Percentiles rank a stretch among this genome's conserved stretches.
Evolutionary conservation across 2,113 vertebrate genomes (phyloP).

Genomic region (Hymenochirus boettgeri): DNA sequence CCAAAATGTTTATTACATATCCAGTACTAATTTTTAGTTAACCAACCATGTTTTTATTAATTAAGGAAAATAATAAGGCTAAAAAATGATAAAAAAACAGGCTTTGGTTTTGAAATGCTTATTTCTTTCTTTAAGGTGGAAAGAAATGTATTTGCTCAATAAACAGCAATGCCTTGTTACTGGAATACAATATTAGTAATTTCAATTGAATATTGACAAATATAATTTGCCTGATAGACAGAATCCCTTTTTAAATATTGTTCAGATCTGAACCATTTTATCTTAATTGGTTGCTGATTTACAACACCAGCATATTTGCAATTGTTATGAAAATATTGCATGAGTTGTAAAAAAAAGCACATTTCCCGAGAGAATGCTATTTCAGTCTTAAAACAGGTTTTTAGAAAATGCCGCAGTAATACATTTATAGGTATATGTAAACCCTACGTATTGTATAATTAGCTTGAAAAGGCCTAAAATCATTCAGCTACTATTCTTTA

Average conservation of each 20-base stretch:
- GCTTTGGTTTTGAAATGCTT: too few species aligned
- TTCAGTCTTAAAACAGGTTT: not conserved
- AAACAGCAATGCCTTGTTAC: not conserved
- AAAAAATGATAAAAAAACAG: too few species aligned
- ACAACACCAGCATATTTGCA: not conserved
- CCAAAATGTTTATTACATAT: too few species aligned
- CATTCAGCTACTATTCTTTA: not conserved
- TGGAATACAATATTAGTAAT: not conserved
- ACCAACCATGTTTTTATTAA: too few species aligned
- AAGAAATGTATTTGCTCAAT: not conserved
- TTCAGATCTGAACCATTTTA: conserved; percentile 24
- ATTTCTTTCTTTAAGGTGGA: conserved; percentile 7
- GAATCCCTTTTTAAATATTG: not conserved
- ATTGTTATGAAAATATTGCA: not conserved
- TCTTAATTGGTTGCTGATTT: conserved; percentile 25
- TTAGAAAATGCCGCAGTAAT: not conserved
- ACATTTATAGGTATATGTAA: not conserved
- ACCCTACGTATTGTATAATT: not conserved
- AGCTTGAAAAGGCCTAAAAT: not conserved
- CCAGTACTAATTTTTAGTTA: too few species aligned
- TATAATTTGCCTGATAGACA: conserved; percentile 5
- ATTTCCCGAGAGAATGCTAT: not conserved
- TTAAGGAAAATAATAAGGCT: too few species aligned
- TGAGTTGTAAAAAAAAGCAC: not conserved
- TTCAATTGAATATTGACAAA: too few species aligned